Base-by-base conservation (phyloP, 2,797 vertebrate species). In the Cossypha polioptera region DNA sequence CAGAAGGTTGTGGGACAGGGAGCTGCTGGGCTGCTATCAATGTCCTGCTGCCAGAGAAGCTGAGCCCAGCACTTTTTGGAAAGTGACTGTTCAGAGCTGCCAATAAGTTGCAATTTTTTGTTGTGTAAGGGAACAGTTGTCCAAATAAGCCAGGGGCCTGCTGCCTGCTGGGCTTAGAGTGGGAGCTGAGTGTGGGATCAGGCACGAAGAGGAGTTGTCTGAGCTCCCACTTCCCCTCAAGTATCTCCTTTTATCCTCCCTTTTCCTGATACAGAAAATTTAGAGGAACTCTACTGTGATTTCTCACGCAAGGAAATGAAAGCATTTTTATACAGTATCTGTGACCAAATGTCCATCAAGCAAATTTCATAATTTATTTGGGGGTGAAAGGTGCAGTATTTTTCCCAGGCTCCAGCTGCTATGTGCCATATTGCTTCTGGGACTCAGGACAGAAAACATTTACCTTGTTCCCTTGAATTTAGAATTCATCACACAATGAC, bases 61-160 rank as follows among this genome's bases (percentile, higher is more conserved):
- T 74, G 78, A 97, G 65, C 71, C 61, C 42, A 92, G 92, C 65
- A 48, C 45, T 88, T 94, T 74, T 75, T 47, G 25, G 54, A 68
- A 80, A 92, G 88, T 33, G 29, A 15, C 74, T 85, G 15, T 72
- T 63, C 33, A 42, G 78, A 68, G 43, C 62, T 95, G 92, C 81
- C 81, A 93, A 1, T 75, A 90, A 77, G 35, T 72, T 94, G 51
- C 58, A 80, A 81, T 36, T 66, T 95, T 79, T 71, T 93, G 71
- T 92, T 92, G 55, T 79, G 48, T 68, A 88, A 95, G 58, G 31
- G 76, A 78, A n/a, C 24, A 51, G 66, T 93, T 90, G 78, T 89
- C 81, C 75, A 72, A 87, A 92, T 90, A 91, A 95, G 81, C 93
- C 63, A 81, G 73, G 31, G 73, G 15, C 58, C 63, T 92, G 59